Percentiles rank a stretch among this genome's conserved stretches.
Evolutionary conservation across 2,113 vertebrate species (phyloP).

Genomic region (Tringa solitaria): DNA sequence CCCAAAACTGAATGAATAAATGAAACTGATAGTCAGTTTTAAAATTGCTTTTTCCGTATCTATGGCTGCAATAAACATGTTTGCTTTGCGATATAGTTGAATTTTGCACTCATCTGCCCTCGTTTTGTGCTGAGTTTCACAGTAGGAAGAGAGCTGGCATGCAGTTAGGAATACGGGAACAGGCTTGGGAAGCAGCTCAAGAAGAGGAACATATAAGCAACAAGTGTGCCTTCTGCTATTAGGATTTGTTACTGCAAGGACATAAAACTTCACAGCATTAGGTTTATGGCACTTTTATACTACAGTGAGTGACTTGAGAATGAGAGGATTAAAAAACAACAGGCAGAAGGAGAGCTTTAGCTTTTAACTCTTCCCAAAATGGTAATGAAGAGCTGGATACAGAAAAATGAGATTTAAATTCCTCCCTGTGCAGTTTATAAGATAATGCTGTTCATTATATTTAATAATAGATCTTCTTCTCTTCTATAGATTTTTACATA

Average conservation of each 20-base stretch:
- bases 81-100: neutral
- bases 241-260: neutral
- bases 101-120: neutral
- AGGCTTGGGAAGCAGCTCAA: neutral
- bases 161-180: neutral
- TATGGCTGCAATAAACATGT: neutral
- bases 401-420: conserved; percentile 2
- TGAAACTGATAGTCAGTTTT: neutral
- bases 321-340: conserved; percentile 27
- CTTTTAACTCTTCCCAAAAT: conserved; percentile 27
- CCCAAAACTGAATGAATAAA: neutral
- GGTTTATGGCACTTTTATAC: neutral
- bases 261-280: conserved; percentile 4
- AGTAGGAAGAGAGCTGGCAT: neutral
- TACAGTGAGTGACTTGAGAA: neutral
- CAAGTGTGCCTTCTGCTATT: conserved; percentile 8
- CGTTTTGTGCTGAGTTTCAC: neutral
- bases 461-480: neutral
- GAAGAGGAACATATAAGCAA: neutral
- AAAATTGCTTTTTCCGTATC: neutral
- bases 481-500: neutral
- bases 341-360: neutral
- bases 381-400: conserved; percentile 9
- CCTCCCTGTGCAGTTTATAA: neutral
- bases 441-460: neutral